Evolutionary conservation across 1,140 invertebrate species (phyloP).

Genomic region (Latrodectus geometricus): DNA sequence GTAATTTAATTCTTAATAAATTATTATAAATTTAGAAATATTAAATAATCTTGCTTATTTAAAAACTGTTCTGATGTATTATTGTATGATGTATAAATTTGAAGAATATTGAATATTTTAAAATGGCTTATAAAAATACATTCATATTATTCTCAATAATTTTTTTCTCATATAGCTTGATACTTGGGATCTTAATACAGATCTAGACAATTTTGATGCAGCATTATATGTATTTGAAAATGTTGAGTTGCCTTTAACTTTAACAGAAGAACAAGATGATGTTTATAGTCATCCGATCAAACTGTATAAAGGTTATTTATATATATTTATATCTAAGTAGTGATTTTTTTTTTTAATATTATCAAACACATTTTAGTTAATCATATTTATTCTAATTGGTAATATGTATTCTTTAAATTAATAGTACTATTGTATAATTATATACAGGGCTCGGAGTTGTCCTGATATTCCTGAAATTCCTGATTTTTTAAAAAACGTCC

Average conservation of each 20-base stretch:
- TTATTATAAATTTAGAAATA: too few relatives aligned
- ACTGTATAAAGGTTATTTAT: constrained; percentile 63
- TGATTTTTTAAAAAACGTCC: too few relatives aligned
- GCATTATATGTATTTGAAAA: constrained; percentile 70
- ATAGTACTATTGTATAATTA: too few relatives aligned
- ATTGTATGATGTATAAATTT: neutral
- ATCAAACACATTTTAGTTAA: too few relatives aligned
- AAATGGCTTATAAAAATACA: neutral
- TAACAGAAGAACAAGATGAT: constrained; percentile 66
- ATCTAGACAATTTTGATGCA: constrained; percentile 63
- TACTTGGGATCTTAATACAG: constrained; percentile 66
- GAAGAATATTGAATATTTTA: neutral
- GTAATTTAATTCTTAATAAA: too few relatives aligned
- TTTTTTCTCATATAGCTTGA: constrained; percentile 63
- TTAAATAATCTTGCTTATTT: too few relatives aligned
- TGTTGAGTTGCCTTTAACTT: constrained; percentile 69
- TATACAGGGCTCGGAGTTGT: too few relatives aligned
- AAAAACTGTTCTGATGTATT: too few relatives aligned
- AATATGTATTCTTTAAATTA: too few relatives aligned
- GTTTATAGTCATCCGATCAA: constrained; percentile 68
- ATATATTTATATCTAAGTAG: neutral
- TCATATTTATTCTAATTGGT: too few relatives aligned
- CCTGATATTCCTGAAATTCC: too few relatives aligned
- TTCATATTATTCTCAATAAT: neutral
- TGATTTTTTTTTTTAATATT: neutral